Evolutionary conservation across 2,113 vertebrate genomes (phyloP), one percentile per base, ranked within the genome.

Genomic region (Trinectes maculatus): DNA sequence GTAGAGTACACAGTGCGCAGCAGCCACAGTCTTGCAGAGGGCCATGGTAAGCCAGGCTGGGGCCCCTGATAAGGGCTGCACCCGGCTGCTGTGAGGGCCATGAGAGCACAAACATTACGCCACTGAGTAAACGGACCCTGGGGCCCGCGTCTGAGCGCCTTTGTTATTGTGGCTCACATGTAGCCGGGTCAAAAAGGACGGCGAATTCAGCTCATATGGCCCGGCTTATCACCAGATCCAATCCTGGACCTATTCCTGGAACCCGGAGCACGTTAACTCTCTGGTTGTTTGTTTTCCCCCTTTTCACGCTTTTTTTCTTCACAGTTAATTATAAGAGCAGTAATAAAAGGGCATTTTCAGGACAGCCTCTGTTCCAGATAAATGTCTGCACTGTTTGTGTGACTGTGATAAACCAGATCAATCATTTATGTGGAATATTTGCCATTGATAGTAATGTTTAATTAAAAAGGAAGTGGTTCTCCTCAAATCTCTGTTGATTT

Each of bases 41-140:
- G 62, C 71, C 7, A 7, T 15, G 36, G 51, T 40, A 0, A 44
- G 57, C 51, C 42, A 3, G 59, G 60, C 57, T 37, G 52, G 82
- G 85, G 78, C 74, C 84, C 48, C 69, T 57, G 89, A 92, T 92
- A 91, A 90, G 81, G 52, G 80, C 63, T 44, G 83, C 33, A 19
- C 74, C 85, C 40, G 71, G 79, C 86, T 85, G 90, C 88, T 85
- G 84, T 31, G 83, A 83, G 82, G 85, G 74, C 84, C 74, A 85
- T 69, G 79, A 84, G 74, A 87, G 85, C 85, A 86, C 89, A 92
- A 92, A 93, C 90, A 91, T 93, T 92, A 91, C 91, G 75, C 85
- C 90, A 92, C 90, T 92, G 83, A 91, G 85, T 91, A 92, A 93
- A 91, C 86, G 85, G 76, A 87, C 72, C 74, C 63, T 54, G 77